A percentile compares a stretch with the other conserved stretches of the same genome.
Evolutionary conservation across 2,113 vertebrate species (phyloP).

Genomic region (Oreochromis tanganicae): DNA sequence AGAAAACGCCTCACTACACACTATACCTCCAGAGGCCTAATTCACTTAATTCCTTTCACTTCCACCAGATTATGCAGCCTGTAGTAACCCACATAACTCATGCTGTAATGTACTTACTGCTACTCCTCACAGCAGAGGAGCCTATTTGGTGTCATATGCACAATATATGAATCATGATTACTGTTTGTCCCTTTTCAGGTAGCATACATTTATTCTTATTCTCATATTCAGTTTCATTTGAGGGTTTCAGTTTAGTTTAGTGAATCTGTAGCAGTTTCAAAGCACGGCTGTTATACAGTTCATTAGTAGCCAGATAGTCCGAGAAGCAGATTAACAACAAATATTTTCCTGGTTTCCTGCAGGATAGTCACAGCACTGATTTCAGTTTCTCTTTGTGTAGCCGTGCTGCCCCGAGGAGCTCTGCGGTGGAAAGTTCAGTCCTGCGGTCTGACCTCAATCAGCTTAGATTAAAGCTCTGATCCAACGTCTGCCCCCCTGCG

Average conservation of each 20-base stretch:
- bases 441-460: conserved; percentile 57
- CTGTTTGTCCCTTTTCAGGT: neutral
- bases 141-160: neutral
- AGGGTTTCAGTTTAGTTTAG: neutral
- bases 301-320: neutral
- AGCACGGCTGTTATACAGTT: neutral
- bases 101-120: neutral
- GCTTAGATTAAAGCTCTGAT: conserved; percentile 45
- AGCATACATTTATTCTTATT: neutral
- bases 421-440: conserved; percentile 34
- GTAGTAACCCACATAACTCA: neutral
- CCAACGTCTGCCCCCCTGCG: neutral
- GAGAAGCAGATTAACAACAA: neutral
- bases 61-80: neutral
- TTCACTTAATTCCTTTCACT: neutral
- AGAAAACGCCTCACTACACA: neutral
- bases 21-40: neutral
- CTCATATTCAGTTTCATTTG: neutral
- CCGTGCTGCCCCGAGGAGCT: conserved; percentile 25
- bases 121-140: neutral
- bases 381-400: conserved; percentile 37
- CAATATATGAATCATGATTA: neutral
- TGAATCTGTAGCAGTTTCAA: neutral
- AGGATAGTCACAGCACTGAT: neutral
- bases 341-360: neutral